A percentile compares a stretch with the other conserved stretches of the same genome.
Conservation (phyloP, 2,113 vertebrate species). For the Erythrocebus patas region DNA sequence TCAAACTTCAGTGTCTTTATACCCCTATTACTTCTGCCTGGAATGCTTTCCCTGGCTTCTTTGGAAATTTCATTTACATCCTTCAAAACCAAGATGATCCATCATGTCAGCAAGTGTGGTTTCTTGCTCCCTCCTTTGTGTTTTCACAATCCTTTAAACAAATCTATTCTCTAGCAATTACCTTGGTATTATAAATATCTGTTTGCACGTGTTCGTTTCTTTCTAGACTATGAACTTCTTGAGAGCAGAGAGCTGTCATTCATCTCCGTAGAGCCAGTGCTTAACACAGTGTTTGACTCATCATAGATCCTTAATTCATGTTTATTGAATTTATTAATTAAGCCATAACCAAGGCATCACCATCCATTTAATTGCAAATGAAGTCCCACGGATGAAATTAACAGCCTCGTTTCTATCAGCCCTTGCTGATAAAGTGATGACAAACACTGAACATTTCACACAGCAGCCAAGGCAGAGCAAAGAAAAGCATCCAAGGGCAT, state of each 20-base stretch:
- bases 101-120: background rate
- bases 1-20: background rate
- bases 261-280: conserved; percentile 43
- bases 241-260: conserved; percentile 49
- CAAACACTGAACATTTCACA: conserved; percentile 5
- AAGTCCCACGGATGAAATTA: conserved; percentile 72
- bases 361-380: conserved; percentile 77
- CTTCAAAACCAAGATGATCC: conserved; percentile 44
- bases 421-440: conserved; percentile 22
- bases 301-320: conserved; percentile 69
- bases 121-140: conserved; percentile 30
- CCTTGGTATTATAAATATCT: conserved; percentile 23
- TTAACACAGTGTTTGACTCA: conserved; percentile 54
- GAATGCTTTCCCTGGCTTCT: background rate
- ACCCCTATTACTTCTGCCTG: background rate
- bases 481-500: background rate
- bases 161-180: conserved; percentile 47
- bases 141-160: conserved; percentile 56
- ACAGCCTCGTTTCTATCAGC: conserved; percentile 63
- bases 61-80: conserved; percentile 14
- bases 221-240: conserved; percentile 33
- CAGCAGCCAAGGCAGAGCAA: background rate
- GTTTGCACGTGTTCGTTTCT: background rate
- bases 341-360: conserved; percentile 67
- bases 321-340: conserved; percentile 78